A percentile compares a stretch with the other conserved stretches of the same genome.
phyloP scores from a whole-genome alignment of 2,888 invertebrate species.

The Agonopterix arenella region DNA sequence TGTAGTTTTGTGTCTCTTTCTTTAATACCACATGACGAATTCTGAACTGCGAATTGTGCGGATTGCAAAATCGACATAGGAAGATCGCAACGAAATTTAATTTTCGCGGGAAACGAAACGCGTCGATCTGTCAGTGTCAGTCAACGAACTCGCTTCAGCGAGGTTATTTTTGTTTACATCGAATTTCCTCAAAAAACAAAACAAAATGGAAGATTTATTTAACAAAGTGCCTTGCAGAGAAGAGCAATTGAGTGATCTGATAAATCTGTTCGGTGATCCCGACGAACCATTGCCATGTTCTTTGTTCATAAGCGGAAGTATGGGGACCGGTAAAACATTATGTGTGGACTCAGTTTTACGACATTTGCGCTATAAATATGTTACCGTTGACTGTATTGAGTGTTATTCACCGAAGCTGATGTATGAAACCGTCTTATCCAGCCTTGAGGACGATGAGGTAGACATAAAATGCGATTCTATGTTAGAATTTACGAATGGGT shows the following conservation, averaged over 20 bases:
- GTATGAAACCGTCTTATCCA: conserved; percentile 84
- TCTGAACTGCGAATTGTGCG: too few species aligned
- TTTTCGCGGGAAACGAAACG: too few species aligned
- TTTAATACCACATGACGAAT: too few species aligned
- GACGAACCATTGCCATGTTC: conserved; percentile 81
- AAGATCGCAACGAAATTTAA: too few species aligned
- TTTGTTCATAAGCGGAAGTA: conserved; percentile 88
- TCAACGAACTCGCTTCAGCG: too few species aligned
- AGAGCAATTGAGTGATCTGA: conserved; percentile 60
- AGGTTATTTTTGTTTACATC: too few species aligned
- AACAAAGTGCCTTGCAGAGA: conserved; percentile 69
- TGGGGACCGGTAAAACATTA: conserved; percentile 89
- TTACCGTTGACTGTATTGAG: conserved; percentile 87
- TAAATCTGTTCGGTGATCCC: conserved; percentile 68
- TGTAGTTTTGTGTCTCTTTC: too few species aligned
- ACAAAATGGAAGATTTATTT: conserved; percentile 69
- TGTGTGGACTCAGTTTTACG: conserved; percentile 79
- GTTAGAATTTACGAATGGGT: conserved; percentile 78
- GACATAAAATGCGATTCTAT: conserved; percentile 80
- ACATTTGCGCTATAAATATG: conserved; percentile 75
- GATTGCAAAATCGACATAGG: too few species aligned
- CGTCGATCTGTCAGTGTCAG: too few species aligned
- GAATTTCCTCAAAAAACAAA: conserved; percentile 2
- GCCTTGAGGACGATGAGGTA: conserved; percentile 59
- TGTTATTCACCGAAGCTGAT: conserved; percentile 86